Percentiles rank a stretch among this genome's conserved stretches.
phyloP scores from a whole-genome alignment of 2,888 invertebrate species.

The Latrodectus hesperus region DNA sequence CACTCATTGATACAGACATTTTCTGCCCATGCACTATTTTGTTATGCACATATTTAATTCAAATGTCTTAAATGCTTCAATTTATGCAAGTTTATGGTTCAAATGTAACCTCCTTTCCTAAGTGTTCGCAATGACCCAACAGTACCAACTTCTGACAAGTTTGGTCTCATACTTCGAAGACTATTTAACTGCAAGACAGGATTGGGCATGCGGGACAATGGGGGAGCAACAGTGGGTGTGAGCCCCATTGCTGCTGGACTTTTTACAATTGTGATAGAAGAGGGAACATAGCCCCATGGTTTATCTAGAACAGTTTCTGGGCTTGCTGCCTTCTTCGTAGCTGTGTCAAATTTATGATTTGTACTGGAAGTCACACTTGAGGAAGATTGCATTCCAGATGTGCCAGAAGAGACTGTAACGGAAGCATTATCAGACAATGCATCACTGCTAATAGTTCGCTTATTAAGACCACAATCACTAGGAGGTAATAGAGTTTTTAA shows the following conservation, averaged over 20 bases:
- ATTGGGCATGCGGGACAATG: slow-evolving; percentile 68
- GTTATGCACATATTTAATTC: not conserved
- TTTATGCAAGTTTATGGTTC: slow-evolving; percentile 16
- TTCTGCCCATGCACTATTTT: not conserved
- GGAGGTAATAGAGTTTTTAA: slow-evolving; percentile 57
- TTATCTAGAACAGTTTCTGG: slow-evolving; percentile 45
- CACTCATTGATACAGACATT: not conserved
- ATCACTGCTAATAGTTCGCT: slow-evolving; percentile 38
- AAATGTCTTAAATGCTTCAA: not conserved
- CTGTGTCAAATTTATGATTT: not conserved
- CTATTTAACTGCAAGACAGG: slow-evolving; percentile 65
- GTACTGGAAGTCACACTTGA: slow-evolving; percentile 10
- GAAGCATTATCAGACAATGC: slow-evolving; percentile 40
- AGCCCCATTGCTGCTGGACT: slow-evolving; percentile 62
- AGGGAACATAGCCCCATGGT: slow-evolving; percentile 67
- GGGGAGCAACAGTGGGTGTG: slow-evolving; percentile 61
- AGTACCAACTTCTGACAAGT: slow-evolving; percentile 61
- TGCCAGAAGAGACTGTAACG: slow-evolving; percentile 16
- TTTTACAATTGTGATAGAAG: slow-evolving; percentile 58
- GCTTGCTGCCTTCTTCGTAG: slow-evolving; percentile 18
- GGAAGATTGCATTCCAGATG: not conserved
- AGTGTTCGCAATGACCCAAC: slow-evolving; percentile 65
- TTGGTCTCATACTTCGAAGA: slow-evolving; percentile 56
- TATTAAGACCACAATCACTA: slow-evolving; percentile 25
- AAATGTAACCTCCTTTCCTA: slow-evolving; percentile 69